Evolutionary conservation across 2,888 invertebrate genomes (phyloP).

Genomic region (Chrysolina oricalcia): DNA sequence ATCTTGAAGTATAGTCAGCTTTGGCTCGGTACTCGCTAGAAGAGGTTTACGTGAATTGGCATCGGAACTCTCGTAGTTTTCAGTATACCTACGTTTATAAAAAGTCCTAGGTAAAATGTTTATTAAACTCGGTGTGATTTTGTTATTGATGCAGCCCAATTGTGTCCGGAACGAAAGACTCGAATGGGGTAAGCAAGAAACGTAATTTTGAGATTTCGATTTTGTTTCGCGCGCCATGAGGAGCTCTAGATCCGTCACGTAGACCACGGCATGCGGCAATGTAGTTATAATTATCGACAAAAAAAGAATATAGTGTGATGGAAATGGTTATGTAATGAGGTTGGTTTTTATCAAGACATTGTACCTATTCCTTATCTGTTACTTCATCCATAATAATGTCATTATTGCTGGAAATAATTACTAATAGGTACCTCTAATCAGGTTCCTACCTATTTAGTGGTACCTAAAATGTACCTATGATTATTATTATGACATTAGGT

Average conservation of each 20-base stretch:
- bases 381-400: constrained; percentile 6
- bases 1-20: constrained; percentile 33
- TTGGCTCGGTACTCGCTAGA: constrained; percentile 48
- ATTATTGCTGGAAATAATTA: neutral
- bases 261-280: constrained; percentile 52
- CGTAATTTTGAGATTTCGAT: constrained; percentile 42
- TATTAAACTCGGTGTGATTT: constrained; percentile 62
- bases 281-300: constrained; percentile 6
- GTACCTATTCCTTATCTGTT: neutral
- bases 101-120: constrained; percentile 59
- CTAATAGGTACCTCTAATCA: too few relatives aligned
- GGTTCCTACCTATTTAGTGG: too few relatives aligned
- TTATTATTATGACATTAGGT: too few relatives aligned
- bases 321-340: constrained; percentile 14
- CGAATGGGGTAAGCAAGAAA: constrained; percentile 66
- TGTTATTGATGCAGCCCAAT: constrained; percentile 53
- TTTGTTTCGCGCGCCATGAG: constrained; percentile 61
- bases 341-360: neutral
- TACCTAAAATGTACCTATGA: too few relatives aligned
- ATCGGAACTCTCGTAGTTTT: constrained; percentile 27
- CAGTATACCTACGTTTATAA: constrained; percentile 26
- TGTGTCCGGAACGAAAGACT: constrained; percentile 41
- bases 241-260: constrained; percentile 58
- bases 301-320: neutral
- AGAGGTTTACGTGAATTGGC: constrained; percentile 46